Evolutionary conservation across 2,113 vertebrate species (phyloP).

Genomic region (Tenrec ecaudatus): DNA sequence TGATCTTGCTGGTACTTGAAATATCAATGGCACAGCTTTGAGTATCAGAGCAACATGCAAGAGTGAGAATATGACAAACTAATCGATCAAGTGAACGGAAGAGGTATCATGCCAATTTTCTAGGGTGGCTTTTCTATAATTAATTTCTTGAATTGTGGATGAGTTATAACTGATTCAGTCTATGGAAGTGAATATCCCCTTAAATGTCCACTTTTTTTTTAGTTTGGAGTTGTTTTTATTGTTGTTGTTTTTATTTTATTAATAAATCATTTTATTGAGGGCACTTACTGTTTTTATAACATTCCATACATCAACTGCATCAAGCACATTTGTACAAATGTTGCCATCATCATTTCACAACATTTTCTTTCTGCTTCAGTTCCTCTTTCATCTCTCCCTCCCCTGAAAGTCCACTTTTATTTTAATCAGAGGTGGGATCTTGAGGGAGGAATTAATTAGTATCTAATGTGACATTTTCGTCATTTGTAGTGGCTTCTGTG

Average conservation of each 20-base stretch:
- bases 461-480: neutral
- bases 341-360: too few species aligned
- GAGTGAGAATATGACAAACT: neutral
- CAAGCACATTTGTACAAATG: too few species aligned
- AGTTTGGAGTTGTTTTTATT: neutral
- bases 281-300: too few species aligned
- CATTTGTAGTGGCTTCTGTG: too few species aligned
- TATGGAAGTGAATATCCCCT: neutral
- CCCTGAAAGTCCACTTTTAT: conserved; percentile 12
- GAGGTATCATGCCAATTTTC: neutral
- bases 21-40: neutral
- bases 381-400: too few species aligned
- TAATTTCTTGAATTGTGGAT: neutral
- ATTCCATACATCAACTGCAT: too few species aligned
- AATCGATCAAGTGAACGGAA: neutral
- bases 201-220: neutral
- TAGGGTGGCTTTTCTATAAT: neutral
- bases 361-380: too few species aligned
- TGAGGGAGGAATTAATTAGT: neutral
- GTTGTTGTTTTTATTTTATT: too few species aligned
- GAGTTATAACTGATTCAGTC: neutral
- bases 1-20: neutral
- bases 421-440: neutral
- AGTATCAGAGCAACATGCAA: neutral
- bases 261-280: too few species aligned